These are phyloP conservation scores for Potamarius usumacintae DNA, from an alignment of 2,113 vertebrate species.

Conservation along the genomic window DNA sequence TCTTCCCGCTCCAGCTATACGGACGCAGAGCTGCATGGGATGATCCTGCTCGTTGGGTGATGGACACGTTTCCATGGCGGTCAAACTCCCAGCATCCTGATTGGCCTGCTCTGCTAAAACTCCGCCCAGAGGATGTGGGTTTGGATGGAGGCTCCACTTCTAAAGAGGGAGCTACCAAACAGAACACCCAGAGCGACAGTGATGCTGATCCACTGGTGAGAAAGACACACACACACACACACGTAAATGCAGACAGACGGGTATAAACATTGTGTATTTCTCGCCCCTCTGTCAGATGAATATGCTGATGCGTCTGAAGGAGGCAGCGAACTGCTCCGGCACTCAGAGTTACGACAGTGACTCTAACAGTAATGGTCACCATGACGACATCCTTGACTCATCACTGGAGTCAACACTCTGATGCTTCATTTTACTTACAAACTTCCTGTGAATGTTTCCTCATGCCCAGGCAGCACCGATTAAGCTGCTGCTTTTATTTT, in stretches of 20 bases:
- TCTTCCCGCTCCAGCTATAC: conserved; percentile 77
- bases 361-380: conserved; percentile 96
- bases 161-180: conserved; percentile 84
- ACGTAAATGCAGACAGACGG: not conserved
- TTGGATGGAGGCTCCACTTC: conserved; percentile 89
- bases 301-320: conserved; percentile 97
- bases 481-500: conserved; percentile 63
- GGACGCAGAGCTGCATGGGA: conserved; percentile 93
- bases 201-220: conserved; percentile 96
- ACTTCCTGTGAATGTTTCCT: conserved; percentile 43
- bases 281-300: conserved; percentile 82
- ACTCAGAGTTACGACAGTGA: conserved; percentile 97
- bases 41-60: conserved; percentile 95
- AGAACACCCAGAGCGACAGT: conserved; percentile 81
- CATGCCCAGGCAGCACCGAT: conserved; percentile 64
- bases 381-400: conserved; percentile 91
- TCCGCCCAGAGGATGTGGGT: conserved; percentile 93
- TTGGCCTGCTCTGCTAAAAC: conserved; percentile 93
- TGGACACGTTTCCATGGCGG: conserved; percentile 92
- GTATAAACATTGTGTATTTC: not conserved
- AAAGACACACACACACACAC: not conserved
- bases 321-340: conserved; percentile 93
- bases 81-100: conserved; percentile 83
- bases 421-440: conserved; percentile 50
- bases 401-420: conserved; percentile 93